Base-by-base conservation (phyloP, 2,888 invertebrate genomes). In the Cosmia trapezina region DNA sequence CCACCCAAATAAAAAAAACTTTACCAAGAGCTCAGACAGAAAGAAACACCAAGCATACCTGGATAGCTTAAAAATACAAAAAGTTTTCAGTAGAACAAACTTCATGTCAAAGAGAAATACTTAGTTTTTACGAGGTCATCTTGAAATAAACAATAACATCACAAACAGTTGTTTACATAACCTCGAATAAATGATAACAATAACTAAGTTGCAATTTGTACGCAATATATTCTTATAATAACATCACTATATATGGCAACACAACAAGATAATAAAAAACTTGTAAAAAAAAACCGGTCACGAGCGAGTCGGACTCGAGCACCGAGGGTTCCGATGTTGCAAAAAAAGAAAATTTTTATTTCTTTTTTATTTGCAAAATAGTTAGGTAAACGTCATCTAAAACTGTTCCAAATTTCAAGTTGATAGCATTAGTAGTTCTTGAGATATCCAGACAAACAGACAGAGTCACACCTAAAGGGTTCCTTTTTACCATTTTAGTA, bases 141-240 rank as follows among this genome's bases (percentile, higher is more conserved):
- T 8, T 28, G 11, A 12, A 76, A 51, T 51, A 19, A 66, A 47
- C 12, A 17, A 59, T n/a, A 47, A 47, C 11, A 49, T 43, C 43
- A 49, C 19, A 14, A 64, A 14, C 14, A 49, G 8, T 37, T 49
- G 19, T 64, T 4, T 56, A 64, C 14, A 3, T 22, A 63, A 49
- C 63, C 33, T 43, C 9, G 17, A 66, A 53, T 17, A 5, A 54
- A 56, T 19, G 33, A 56, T n/a, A 49, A 22, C 53, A 73, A 53
- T n/a, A 9, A 11, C 3, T 2, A 47, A 62, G 17, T 63, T 28
- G 22, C 12, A 47, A 73, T 49, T 43, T 63, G 3, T 12, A 43
- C 7, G 3, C 47, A 4, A 19, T 47, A 22, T 59, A 49, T 47
- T 60, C 14, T 33, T 6, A 5, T 19, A 54, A 45, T 28, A 47